These are phyloP conservation scores for Ceyx erithaca DNA, from an alignment of 2,797 vertebrate species.

Conservation along the genomic window DNA sequence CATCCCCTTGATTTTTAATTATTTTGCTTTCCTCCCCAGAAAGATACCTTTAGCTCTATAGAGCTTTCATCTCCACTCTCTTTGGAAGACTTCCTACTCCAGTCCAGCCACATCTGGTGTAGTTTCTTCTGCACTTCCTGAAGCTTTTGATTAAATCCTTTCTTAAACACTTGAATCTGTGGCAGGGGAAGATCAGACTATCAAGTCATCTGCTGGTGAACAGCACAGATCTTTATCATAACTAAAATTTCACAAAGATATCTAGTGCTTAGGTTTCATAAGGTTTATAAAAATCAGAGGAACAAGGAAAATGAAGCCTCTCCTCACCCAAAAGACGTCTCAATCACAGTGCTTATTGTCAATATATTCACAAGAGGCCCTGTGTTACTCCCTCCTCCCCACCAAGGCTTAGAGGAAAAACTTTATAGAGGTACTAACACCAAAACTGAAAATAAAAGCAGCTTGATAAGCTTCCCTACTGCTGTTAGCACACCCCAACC, in stretches of 20 bases:
- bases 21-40: not conserved
- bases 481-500: not conserved
- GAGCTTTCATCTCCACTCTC: not conserved
- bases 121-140: not conserved
- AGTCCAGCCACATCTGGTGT: slow-evolving; percentile 46
- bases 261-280: not conserved
- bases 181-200: not conserved
- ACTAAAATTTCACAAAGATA: not conserved
- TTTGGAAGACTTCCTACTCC: not conserved
- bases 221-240: not conserved
- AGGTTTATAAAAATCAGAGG: not conserved
- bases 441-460: not conserved
- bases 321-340: not conserved
- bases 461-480: not conserved
- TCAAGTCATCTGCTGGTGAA: not conserved
- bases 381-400: not conserved
- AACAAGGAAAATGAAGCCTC: not conserved
- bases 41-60: slow-evolving; percentile 1
- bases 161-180: slow-evolving; percentile 41
- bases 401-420: not conserved
- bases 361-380: accelerated
- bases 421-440: accelerated
- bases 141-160: slow-evolving; percentile 21
- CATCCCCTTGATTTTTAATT: too few relatives aligned
- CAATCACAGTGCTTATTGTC: not conserved